A percentile compares a stretch with the other conserved stretches of the same genome.
These are phyloP conservation scores for Rhizomys pruinosus DNA, from an alignment of 2,113 vertebrate genomes.

Conservation along the genomic window DNA sequence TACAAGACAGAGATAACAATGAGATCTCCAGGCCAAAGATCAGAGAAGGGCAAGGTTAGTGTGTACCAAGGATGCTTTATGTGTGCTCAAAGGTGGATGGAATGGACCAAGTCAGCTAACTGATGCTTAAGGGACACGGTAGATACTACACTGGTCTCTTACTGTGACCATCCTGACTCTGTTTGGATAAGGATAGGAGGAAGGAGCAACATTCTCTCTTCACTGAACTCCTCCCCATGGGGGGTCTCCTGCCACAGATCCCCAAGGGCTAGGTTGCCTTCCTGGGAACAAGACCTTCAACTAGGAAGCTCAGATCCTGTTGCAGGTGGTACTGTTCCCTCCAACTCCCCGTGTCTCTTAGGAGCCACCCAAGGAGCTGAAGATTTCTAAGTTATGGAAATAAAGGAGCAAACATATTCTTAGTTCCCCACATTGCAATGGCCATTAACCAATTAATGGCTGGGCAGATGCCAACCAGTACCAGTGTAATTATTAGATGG, in stretches of 20 bases:
- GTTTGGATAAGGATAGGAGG: not conserved
- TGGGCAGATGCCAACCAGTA: constrained; percentile 80
- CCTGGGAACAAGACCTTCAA: not conserved
- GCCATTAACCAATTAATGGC: constrained; percentile 78
- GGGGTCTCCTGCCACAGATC: not conserved
- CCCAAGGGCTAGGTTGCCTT: not conserved
- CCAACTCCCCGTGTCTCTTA: not conserved
- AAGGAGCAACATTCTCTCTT: not conserved
- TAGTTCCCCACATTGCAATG: not conserved
- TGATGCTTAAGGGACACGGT: not conserved
- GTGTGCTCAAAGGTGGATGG: not conserved
- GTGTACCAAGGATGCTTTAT: not conserved
- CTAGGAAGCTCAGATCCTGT: not conserved
- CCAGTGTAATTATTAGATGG: constrained; percentile 73
- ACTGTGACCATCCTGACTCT: not conserved
- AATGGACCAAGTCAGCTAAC: not conserved
- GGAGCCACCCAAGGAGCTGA: constrained; percentile 45
- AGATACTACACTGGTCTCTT: not conserved
- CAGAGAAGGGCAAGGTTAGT: not conserved
- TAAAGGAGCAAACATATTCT: not conserved
- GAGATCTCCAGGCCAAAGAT: not conserved
- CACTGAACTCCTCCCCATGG: not conserved
- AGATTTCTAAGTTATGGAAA: constrained; percentile 71
- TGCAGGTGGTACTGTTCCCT: not conserved
- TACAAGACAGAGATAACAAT: not conserved